A percentile compares a stretch with the other conserved stretches of the same genome.
phyloP scores from a whole-genome alignment of 1,140 invertebrate genomes.

The Neodiprion lecontei region DNA sequence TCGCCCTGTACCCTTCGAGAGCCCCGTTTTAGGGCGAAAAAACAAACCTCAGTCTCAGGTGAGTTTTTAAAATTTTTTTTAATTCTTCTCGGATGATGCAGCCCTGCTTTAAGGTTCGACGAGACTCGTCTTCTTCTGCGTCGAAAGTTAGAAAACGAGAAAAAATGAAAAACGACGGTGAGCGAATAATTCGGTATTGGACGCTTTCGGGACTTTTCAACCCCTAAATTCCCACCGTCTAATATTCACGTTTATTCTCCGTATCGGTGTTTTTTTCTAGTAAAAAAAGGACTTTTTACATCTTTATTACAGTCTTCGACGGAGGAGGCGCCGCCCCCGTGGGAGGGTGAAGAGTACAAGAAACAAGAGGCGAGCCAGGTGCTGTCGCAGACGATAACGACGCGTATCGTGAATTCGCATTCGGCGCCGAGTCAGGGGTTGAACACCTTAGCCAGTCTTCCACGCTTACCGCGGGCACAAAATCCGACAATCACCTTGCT shows the following conservation, averaged over 20 bases:
- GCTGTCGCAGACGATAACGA: slow-evolving; percentile 56
- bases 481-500: slow-evolving; percentile 88
- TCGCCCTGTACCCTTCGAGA: slow-evolving; percentile 79
- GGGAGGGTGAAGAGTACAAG: slow-evolving; percentile 51
- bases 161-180: too few species aligned
- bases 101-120: too few species aligned
- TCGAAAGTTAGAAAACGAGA: too few species aligned
- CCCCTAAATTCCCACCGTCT: too few species aligned
- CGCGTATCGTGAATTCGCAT: slow-evolving; percentile 69
- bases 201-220: too few species aligned
- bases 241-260: too few species aligned
- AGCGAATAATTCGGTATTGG: too few species aligned
- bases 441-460: slow-evolving; percentile 61
- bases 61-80: not conserved
- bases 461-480: slow-evolving; percentile 77
- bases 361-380: slow-evolving; percentile 42
- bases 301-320: slow-evolving; percentile 21
- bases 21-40: slow-evolving; percentile 68
- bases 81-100: too few species aligned
- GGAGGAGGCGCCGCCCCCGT: slow-evolving; percentile 41
- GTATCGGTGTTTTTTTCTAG: too few species aligned
- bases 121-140: too few species aligned
- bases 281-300: too few species aligned
- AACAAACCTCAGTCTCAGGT: slow-evolving; percentile 28
- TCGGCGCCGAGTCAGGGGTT: slow-evolving; percentile 70